These are phyloP conservation scores for Planiliza haematocheilus DNA, from an alignment of 2,113 vertebrate genomes.

Conservation along the genomic window DNA sequence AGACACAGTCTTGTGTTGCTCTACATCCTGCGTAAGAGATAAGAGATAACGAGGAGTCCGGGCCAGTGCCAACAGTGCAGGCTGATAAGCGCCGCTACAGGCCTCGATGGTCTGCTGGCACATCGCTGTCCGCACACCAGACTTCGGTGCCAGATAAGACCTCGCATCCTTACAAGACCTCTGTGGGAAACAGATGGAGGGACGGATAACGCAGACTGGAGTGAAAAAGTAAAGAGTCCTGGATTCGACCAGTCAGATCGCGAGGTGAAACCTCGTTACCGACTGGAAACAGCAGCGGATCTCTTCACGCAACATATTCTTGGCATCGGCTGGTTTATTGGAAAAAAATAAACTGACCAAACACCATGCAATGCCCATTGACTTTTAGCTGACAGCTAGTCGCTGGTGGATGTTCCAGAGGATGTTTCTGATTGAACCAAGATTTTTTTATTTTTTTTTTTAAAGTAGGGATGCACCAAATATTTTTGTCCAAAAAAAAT, in stretches of 20 bases:
- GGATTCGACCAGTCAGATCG: not conserved
- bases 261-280: not conserved
- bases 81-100: conserved; percentile 70
- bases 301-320: not conserved
- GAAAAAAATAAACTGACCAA: not conserved
- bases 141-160: conserved; percentile 66
- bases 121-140: conserved; percentile 65
- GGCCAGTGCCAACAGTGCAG: conserved; percentile 29
- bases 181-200: conserved; percentile 42
- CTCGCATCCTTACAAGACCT: conserved; percentile 48
- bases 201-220: conserved; percentile 19
- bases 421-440: too few relatives aligned
- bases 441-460: too few relatives aligned
- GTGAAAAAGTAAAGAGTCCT: not conserved
- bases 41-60: conserved; percentile 64
- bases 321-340: conserved; percentile 2
- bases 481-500: too few relatives aligned
- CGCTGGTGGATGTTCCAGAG: too few relatives aligned
- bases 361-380: not conserved
- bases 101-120: conserved; percentile 42
- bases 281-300: not conserved
- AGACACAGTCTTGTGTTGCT: conserved; percentile 53
- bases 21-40: conserved; percentile 64
- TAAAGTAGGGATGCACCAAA: too few relatives aligned
- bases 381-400: too few relatives aligned